Evolutionary conservation across 2,797 vertebrate genomes (phyloP).

Genomic region (Melopsittacus undulatus): DNA sequence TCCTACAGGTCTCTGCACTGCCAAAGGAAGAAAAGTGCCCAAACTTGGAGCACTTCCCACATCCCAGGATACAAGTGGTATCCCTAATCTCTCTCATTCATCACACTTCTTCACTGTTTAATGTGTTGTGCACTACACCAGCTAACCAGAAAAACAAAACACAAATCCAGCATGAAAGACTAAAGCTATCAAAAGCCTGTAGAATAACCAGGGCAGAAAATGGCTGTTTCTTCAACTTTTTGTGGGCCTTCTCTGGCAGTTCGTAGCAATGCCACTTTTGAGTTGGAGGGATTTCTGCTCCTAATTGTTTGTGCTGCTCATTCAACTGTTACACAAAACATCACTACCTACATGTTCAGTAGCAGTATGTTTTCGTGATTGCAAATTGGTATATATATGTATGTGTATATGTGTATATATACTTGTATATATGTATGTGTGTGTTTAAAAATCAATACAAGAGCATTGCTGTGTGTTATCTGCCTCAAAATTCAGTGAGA

Average conservation of each 20-base stretch:
- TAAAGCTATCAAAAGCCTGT: not conserved
- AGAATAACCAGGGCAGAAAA: not conserved
- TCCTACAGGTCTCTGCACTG: not conserved
- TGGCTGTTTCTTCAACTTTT: not conserved
- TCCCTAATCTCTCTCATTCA: not conserved
- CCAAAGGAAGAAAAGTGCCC: not conserved
- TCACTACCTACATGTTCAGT: not conserved
- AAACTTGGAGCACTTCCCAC: not conserved
- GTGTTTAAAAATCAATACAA: not conserved
- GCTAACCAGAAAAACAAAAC: not conserved
- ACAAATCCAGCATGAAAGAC: not conserved
- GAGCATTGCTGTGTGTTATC: not conserved
- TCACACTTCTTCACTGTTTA: not conserved
- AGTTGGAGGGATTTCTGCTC: not conserved
- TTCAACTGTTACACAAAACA: not conserved
- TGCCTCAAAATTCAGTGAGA: not conserved
- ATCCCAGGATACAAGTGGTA: not conserved
- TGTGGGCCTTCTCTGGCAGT: not conserved
- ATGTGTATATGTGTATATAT: not conserved
- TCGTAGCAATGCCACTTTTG: not conserved
- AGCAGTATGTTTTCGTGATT: not conserved
- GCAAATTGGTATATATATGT: not conserved
- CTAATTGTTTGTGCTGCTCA: not conserved
- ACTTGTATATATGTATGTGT: fast-evolving
- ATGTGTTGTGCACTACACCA: fast-evolving